phyloP scores from a whole-genome alignment of 2,113 vertebrate species.

The Stercorarius parasiticus region DNA sequence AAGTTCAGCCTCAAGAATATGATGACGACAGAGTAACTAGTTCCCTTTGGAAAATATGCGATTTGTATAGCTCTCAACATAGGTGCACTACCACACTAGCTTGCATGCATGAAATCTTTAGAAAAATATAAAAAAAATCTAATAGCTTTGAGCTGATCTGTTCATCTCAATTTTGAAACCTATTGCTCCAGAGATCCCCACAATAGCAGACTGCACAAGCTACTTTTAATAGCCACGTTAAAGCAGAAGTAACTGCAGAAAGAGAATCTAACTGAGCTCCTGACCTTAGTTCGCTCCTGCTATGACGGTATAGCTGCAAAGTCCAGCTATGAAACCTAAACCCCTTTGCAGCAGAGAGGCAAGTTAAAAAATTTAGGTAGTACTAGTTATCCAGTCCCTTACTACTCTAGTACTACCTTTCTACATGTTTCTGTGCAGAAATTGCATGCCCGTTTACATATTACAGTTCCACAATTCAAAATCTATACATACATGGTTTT shows the following conservation, averaged over 20 bases:
- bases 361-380: not conserved
- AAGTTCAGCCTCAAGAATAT: not conserved
- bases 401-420: not conserved
- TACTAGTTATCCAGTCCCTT: not conserved
- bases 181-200: not conserved
- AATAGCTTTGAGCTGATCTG: not conserved
- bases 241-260: not conserved
- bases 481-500: not conserved
- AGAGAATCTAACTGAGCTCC: not conserved
- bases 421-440: not conserved
- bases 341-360: not conserved
- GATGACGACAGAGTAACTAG: not conserved
- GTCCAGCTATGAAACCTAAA: not conserved
- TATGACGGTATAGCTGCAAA: not conserved
- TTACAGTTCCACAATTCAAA: not conserved
- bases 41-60: not conserved
- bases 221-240: fast-evolving
- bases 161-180: not conserved
- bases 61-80: not conserved
- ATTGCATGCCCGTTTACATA: not conserved
- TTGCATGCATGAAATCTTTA: not conserved
- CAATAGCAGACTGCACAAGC: not conserved
- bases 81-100: not conserved
- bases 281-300: not conserved
- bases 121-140: not conserved